Evolutionary conservation across 2,797 vertebrate species (phyloP).

Genomic region (Hoplostethus mediterraneus): DNA sequence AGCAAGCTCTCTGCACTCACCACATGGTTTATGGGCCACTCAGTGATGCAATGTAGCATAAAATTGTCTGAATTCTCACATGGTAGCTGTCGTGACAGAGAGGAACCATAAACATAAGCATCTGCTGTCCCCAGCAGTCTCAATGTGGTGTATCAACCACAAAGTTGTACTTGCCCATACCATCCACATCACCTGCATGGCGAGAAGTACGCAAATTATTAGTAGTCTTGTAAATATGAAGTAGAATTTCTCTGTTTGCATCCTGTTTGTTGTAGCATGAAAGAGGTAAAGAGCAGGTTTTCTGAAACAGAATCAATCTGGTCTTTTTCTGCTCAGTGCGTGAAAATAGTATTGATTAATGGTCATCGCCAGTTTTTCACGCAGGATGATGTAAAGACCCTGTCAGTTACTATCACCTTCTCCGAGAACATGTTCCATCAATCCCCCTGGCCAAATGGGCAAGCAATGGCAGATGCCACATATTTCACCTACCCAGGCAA

Average conservation of each 20-base stretch:
- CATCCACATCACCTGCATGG: background rate
- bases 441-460: conserved; percentile 87
- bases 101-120: conserved; percentile 41
- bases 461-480: conserved; percentile 89
- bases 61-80: conserved; percentile 59
- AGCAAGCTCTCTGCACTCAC: conserved; percentile 67
- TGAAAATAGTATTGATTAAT: conserved; percentile 82
- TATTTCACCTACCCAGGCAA: conserved; percentile 93
- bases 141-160: background rate
- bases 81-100: conserved; percentile 57
- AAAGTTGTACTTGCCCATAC: background rate
- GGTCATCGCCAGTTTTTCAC: conserved; percentile 72
- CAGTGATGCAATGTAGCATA: conserved; percentile 72
- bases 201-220: background rate
- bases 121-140: conserved; percentile 23
- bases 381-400: conserved; percentile 81
- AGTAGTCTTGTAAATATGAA: conserved; percentile 22
- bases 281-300: conserved; percentile 60
- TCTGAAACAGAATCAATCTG: conserved; percentile 68
- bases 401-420: conserved; percentile 86
- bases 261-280: conserved; percentile 66
- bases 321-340: conserved; percentile 54
- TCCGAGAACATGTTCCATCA: conserved; percentile 84
- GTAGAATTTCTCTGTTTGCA: conserved; percentile 54
- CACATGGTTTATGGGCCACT: conserved; percentile 69